Percentiles rank a stretch among this genome's conserved stretches.
Evolutionary conservation across 2,888 invertebrate species (phyloP).

Genomic region (Drosophila borborema): DNA sequence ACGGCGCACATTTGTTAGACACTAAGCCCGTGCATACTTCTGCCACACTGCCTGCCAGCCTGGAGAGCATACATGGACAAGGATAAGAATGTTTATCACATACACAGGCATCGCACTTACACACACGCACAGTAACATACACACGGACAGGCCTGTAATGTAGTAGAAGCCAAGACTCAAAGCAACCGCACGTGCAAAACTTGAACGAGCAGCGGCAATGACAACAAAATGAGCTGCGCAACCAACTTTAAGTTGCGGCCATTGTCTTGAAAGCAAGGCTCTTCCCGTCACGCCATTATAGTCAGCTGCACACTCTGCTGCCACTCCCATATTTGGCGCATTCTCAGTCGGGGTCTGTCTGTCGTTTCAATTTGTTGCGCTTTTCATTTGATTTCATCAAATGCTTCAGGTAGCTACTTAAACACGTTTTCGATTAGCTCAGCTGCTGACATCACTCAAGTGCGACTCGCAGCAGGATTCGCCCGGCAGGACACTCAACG

Average conservation of each 20-base stretch:
- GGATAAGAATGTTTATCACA: conserved; percentile 82
- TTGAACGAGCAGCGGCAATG: conserved; percentile 65
- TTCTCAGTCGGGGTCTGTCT: conserved; percentile 1
- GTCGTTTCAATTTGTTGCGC: conserved; percentile 16
- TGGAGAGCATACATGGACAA: conserved; percentile 43
- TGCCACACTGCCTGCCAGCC: conserved; percentile 34
- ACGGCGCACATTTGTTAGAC: conserved; percentile 77
- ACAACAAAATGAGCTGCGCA: conserved; percentile 60
- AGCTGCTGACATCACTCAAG: conserved; percentile 62
- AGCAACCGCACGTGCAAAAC: conserved; percentile 78
- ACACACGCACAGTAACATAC: conserved; percentile 12
- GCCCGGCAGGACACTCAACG: conserved; percentile 13
- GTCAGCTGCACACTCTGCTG: conserved; percentile 5
- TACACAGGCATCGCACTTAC: conserved; percentile 34
- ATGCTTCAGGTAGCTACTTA: conserved; percentile 78
- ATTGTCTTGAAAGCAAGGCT: conserved; percentile 47
- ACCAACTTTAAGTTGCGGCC: conserved; percentile 55
- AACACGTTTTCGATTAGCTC: conserved; percentile 83
- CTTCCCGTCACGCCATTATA: conserved; percentile 49
- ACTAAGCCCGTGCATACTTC: conserved; percentile 74
- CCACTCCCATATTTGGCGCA: conserved; percentile 8
- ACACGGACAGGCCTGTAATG: conserved; percentile 20
- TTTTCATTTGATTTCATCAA: conserved; percentile 63
- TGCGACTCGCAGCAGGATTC: conserved; percentile 7
- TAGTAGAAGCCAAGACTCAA: conserved; percentile 68